Evolutionary conservation across 2,888 invertebrate genomes (phyloP), one percentile per base, ranked within the genome.

Genomic region (Ashinkailepas kermadecensis): DNA sequence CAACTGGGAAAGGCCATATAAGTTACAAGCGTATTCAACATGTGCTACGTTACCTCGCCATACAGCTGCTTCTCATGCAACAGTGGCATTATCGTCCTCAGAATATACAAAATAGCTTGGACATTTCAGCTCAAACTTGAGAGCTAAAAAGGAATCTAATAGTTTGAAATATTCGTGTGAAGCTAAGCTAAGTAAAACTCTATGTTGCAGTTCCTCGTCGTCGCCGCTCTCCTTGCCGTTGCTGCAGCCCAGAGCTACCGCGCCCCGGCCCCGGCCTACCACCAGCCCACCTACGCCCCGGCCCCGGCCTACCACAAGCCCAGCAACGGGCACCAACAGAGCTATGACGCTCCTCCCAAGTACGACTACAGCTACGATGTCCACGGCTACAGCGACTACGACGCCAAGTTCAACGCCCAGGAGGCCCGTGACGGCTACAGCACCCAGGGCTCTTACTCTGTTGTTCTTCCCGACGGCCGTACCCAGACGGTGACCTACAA

Each of bases 381-480:
- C 39, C 57, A 80, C 67, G 83, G 82, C 81, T 65, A 81, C 39
- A 81, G 82, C 82, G 80, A 82, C 79, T 81, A 82, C 62, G 80
- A 80, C 70, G 70, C 81, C 82, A 70, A 80, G 79, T 81, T 58
- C 62, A 78, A 80, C 79, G 54, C 81, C 0, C 81, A 83, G 67
- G 64, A 54, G 65, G 81, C 81, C 64, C 81, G 83, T 21, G 82
- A 81, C 23, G 82, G 81, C 81, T 21, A 25, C 39, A 83, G 81
- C 81, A 81, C 82, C 62, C 81, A 83, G 81, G 83, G 83, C 64
- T 81, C 81, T 54, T 83, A 83, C 83, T 78, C 81, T 11, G 83
- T 83, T 12, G 82, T 80, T 80, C 83, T 83, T 21, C 83, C 83
- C 56, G 83, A 83, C 81, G 83, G 83, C 59, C 83, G 83, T 70